Evolutionary conservation across 2,797 vertebrate genomes (phyloP).

Genomic region (Rhinella marina): DNA sequence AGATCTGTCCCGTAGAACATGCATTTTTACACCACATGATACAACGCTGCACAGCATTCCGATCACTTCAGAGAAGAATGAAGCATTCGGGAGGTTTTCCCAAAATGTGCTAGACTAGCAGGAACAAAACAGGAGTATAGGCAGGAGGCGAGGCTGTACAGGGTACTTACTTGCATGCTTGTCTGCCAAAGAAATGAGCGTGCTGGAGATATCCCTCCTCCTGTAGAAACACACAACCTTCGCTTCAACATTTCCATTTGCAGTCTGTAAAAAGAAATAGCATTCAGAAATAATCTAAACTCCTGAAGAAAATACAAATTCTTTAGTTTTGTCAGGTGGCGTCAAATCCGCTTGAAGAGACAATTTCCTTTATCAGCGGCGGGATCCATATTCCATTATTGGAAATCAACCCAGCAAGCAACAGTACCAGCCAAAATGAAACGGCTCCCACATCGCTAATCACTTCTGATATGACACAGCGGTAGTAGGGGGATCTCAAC

Average conservation of each 20-base stretch:
- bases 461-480: not conserved
- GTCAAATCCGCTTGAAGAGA: not conserved
- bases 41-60: too few species aligned
- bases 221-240: constrained; percentile 99
- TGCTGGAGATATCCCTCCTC: constrained; percentile 94
- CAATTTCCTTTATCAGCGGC: too few species aligned
- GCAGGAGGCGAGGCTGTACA: too few species aligned
- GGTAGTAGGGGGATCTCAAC: too few species aligned
- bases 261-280: constrained; percentile 82
- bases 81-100: too few species aligned
- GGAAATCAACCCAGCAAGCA: not conserved
- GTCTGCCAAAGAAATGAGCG: constrained; percentile 95
- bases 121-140: too few species aligned
- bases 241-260: constrained; percentile 97
- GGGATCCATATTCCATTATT: not conserved
- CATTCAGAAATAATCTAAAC: not conserved
- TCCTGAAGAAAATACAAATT: not conserved
- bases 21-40: too few species aligned
- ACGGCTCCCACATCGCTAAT: not conserved
- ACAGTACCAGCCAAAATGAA: not conserved
- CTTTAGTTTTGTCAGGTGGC: too few species aligned
- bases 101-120: too few species aligned
- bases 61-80: too few species aligned
- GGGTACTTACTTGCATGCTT: constrained; percentile 94
- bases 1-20: too few species aligned